Base-by-base conservation (phyloP, 2,888 invertebrate genomes). In the Pachydiplax longipennis region DNA sequence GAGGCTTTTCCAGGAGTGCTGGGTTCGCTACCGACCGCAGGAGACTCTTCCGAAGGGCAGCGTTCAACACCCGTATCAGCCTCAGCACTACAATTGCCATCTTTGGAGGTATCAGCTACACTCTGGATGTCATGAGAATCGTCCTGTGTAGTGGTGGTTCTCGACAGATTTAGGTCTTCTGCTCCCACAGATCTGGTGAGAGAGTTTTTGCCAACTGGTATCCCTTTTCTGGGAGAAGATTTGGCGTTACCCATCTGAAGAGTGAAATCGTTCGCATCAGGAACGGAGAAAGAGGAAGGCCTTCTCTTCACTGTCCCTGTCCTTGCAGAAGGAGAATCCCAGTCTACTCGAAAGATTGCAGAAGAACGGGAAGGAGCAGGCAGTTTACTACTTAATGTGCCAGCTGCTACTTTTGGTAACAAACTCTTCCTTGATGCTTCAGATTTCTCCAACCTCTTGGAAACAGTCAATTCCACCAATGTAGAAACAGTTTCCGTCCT, bases 251-350 rank as follows among this genome's bases (percentile, higher is more conserved):
- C 87, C 87, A 87, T 87, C 22, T 87, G 61, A 13, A 87, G 6
- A 35, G 58, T 37, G 10, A 61, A 22, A 22, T 58, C 15, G 1
- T 61, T 22, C 0, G 61, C 35, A n/a, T 87, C 87, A 15, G 92
- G 90, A 22, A 92, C 92, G 82, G 92, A 93, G 91, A 95, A 94
- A 0, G 96, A 96, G 53, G 95, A 94, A 90, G 96, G 95, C 92
- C 96, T 94, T 92, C 96, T 94, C 93, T 96, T 97, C 5, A 97
- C 96, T 1, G 97, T 97, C 22, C 97, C 97, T 0, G 97, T 97
- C 93, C 95, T 95, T 53, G 95, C 94, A 40, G 96, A 96, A 65
- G 96, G 96, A 40, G 96, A 96, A 93, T 97, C 97, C 96, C 97
- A 97, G 93, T 97, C 97, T 92, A 96, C 93, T 94, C 93, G 93